These are phyloP conservation scores for Eira barbara DNA, from an alignment of 2,113 vertebrate species.

Conservation along the genomic window DNA sequence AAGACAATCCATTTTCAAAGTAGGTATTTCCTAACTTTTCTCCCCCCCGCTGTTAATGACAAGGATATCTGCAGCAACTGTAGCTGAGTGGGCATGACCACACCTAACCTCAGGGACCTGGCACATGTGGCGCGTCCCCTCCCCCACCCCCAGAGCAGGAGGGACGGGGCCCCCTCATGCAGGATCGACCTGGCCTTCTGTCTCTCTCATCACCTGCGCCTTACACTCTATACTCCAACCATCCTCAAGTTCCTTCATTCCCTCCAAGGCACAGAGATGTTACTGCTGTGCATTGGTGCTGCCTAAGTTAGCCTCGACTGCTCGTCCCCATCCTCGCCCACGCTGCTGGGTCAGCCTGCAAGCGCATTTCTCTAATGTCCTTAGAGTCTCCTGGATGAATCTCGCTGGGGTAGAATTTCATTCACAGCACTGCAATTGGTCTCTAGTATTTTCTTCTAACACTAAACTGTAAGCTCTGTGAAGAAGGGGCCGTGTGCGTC, in stretches of 20 bases:
- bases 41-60: background rate
- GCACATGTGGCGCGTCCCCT: fast-evolving
- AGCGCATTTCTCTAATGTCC: background rate
- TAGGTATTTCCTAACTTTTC: background rate
- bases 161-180: fast-evolving
- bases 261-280: background rate
- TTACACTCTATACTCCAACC: background rate
- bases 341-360: fast-evolving
- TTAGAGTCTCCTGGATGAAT: background rate
- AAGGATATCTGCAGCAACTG: background rate
- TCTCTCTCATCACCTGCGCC: background rate
- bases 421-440: background rate
- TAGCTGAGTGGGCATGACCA: background rate
- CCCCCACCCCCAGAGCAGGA: background rate
- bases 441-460: background rate
- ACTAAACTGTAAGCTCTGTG: background rate
- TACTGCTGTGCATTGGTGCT: no score
- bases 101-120: background rate
- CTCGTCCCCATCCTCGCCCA: background rate
- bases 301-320: background rate
- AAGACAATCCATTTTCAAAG: background rate
- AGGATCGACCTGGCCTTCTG: background rate
- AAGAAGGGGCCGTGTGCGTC: background rate
- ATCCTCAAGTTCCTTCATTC: background rate
- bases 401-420: background rate